These are phyloP conservation scores for Chloropsis cyanopogon DNA, from an alignment of 2,113 vertebrate species.

Conservation along the genomic window DNA sequence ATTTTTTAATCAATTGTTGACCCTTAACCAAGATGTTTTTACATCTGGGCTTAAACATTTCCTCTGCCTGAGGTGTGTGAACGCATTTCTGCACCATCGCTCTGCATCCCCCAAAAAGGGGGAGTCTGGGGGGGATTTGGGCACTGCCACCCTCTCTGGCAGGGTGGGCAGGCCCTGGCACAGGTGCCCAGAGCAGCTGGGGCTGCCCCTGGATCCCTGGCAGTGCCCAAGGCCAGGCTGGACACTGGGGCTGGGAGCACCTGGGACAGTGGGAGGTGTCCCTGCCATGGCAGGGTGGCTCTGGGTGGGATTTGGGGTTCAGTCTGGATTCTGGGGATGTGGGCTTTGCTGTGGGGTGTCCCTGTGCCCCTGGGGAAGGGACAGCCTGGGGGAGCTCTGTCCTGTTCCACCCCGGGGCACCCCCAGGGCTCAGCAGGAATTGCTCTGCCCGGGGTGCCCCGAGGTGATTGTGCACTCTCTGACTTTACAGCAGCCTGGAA, in stretches of 20 bases:
- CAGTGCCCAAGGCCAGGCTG: background rate
- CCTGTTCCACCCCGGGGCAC: background rate
- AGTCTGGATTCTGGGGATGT: background rate
- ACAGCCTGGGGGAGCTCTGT: background rate
- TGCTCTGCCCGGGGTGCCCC: background rate
- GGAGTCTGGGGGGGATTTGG: background rate
- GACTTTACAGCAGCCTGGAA: too few relatives aligned
- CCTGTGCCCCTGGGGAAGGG: rapidly evolving
- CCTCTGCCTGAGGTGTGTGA: background rate
- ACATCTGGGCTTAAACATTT: background rate
- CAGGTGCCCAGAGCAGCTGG: background rate
- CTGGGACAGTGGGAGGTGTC: background rate
- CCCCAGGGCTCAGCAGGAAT: background rate
- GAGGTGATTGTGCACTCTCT: rapidly evolving
- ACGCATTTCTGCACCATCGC: background rate
- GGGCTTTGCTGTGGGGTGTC: background rate
- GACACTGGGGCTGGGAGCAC: background rate
- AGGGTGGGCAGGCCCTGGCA: background rate
- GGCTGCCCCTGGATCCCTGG: background rate
- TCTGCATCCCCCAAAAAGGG: too few relatives aligned
- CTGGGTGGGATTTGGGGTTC: rapidly evolving
- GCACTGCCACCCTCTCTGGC: background rate
- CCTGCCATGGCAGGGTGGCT: background rate
- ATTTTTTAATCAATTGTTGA: background rate
- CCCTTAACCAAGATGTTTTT: background rate